phyloP scores from a whole-genome alignment of 1,140 invertebrate genomes.

The Nephila pilipes region DNA sequence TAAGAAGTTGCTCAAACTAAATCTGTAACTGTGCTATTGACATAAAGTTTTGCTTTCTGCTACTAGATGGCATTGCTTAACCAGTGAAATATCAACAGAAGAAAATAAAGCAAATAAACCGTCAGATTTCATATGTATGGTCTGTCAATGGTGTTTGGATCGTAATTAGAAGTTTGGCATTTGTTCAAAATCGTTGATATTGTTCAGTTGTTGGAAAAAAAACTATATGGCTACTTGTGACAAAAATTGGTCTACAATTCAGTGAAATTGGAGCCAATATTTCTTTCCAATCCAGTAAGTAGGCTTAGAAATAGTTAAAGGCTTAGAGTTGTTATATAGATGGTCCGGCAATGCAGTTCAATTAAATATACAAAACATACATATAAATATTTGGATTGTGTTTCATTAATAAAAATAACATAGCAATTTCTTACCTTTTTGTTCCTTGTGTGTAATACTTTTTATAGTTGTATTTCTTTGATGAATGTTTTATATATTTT shows the following conservation, averaged over 20 bases:
- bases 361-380: not conserved
- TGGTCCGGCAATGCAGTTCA: not conserved
- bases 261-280: not conserved
- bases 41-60: not conserved
- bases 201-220: not conserved
- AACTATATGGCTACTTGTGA: not conserved
- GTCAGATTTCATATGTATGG: constrained; percentile 41
- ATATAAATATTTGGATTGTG: not conserved
- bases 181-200: constrained; percentile 19
- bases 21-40: not conserved
- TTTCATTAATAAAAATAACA: not conserved
- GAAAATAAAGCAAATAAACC: constrained; percentile 26
- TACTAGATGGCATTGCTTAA: constrained; percentile 48
- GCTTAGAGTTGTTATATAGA: not conserved
- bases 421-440: not conserved
- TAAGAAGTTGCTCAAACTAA: not conserved
- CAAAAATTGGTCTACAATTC: not conserved
- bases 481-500: too few species aligned
- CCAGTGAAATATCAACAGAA: constrained; percentile 19
- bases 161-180: constrained; percentile 59
- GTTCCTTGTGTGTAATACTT: not conserved
- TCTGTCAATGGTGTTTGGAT: constrained; percentile 54
- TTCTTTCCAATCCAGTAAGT: constrained; percentile 22
- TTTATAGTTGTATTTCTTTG: not conserved
- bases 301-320: constrained; percentile 59